A percentile compares a stretch with the other conserved stretches of the same genome.
Evolutionary conservation across 2,888 invertebrate species (phyloP).

Genomic region (Temnothorax unifasciatus): DNA sequence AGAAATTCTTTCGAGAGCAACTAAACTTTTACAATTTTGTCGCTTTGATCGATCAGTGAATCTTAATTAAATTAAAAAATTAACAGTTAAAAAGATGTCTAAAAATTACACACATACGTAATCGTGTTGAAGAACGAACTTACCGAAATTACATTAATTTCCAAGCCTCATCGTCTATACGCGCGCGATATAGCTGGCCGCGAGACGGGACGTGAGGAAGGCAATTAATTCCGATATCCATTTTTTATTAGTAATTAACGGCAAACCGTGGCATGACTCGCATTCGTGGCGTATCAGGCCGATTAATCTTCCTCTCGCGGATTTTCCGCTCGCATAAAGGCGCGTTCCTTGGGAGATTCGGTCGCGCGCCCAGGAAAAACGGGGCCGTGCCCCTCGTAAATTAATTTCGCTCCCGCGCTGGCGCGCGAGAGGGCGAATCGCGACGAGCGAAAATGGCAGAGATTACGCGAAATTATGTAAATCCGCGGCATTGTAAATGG

Average conservation of each 20-base stretch:
- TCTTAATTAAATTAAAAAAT: neutral
- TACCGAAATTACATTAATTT: constrained; percentile 11
- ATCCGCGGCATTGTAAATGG: constrained; percentile 83
- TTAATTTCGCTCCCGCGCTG: constrained; percentile 68
- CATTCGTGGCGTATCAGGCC: constrained; percentile 38
- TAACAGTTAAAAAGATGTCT: neutral
- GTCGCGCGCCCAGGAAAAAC: constrained; percentile 47
- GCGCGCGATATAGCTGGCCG: constrained; percentile 3
- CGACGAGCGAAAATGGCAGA: constrained; percentile 83
- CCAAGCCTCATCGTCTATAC: neutral
- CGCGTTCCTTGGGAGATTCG: constrained; percentile 33
- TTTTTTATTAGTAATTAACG: constrained; percentile 50
- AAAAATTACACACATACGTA: no score
- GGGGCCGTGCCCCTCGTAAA: constrained; percentile 70
- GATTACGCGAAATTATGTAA: constrained; percentile 86
- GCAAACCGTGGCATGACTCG: constrained; percentile 12
- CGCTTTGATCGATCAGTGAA: neutral
- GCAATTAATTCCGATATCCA: constrained; percentile 41
- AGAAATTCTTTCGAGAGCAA: neutral
- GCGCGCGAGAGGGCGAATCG: constrained; percentile 72
- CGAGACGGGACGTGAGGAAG: neutral
- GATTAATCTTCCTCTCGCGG: constrained; percentile 46
- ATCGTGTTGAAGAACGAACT: neutral
- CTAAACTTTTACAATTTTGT: no score
- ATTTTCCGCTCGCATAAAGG: constrained; percentile 50